Base-by-base conservation (phyloP, 1,140 invertebrate species). In the Gryon sp. region DNA sequence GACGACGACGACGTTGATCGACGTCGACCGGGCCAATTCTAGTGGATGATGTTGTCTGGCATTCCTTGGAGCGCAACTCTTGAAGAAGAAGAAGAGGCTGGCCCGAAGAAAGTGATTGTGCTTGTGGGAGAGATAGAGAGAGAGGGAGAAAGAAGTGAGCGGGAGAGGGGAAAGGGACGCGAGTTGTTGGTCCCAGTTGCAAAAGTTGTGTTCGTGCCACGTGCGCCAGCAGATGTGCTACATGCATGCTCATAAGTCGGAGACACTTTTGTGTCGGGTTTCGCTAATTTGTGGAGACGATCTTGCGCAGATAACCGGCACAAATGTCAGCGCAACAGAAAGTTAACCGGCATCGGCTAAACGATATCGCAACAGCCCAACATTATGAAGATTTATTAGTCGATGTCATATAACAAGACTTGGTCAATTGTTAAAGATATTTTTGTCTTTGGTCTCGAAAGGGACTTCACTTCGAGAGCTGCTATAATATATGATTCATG, bases 21-120 rank as follows among this genome's bases (percentile, higher is more conserved):
- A 70, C 66, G 76, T 63, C 41, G 50, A 76, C 72, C n/a, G 77
- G 40, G 41, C 36, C 48, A 55, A 75, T 77, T 73, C 74, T 77
- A 43, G 80, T 70, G 52, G 75, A 76, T 76, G 74, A 75, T 75
- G 57, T 69, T 65, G 59, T 55, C 59, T 69, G 32, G 45, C 60
- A 69, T 74, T 70, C 15, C 45, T n/a, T n/a, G 70, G 66, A 66
- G n/a, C n/a, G n/a, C n/a, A n/a, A n/a, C n/a, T n/a, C 59, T 70
- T 65, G 65, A 75, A 70, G 77, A 78, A 70, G 78, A n/a, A n/a
- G n/a, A n/a, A n/a, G n/a, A n/a, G n/a, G n/a, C n/a, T n/a, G n/a
- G n/a, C 69, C 74, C 76, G 74, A 81, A 77, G 80, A 81, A 81
- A 81, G 80, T 81, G 78, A 80, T 78, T 65, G 77, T 70, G 30